A percentile compares a stretch with the other conserved stretches of the same genome.
Evolutionary conservation across 2,888 invertebrate genomes (phyloP).

Genomic region (Trichacis sp.): DNA sequence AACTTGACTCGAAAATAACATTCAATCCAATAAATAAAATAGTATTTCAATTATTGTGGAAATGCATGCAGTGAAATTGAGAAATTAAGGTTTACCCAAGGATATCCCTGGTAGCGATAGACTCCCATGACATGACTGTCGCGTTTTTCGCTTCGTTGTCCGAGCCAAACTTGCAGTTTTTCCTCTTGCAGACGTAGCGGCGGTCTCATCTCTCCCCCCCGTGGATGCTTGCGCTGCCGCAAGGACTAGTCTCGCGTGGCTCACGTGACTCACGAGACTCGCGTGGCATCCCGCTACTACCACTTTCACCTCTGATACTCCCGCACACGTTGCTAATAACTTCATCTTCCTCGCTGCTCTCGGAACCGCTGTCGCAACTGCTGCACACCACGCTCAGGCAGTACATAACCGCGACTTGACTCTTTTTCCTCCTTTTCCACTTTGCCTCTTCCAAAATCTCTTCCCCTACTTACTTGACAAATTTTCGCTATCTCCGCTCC

Average conservation of each 20-base stretch:
- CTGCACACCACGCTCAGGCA: slow-evolving; percentile 54
- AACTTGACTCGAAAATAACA: too few relatives aligned
- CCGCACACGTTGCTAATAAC: slow-evolving; percentile 27
- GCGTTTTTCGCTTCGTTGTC: slow-evolving; percentile 48
- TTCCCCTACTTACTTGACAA: too few relatives aligned
- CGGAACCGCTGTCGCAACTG: slow-evolving; percentile 38
- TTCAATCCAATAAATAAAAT: too few relatives aligned
- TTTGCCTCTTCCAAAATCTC: too few relatives aligned
- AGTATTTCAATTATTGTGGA: too few relatives aligned
- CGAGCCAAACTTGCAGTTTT: slow-evolving; percentile 30
- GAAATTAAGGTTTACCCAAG: slow-evolving; percentile 75
- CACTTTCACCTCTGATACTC: background rate
- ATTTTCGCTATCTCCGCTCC: too few relatives aligned
- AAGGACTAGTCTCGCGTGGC: slow-evolving; percentile 12
- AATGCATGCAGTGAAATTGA: too few relatives aligned
- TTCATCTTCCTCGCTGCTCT: slow-evolving; percentile 36
- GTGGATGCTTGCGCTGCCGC: slow-evolving; percentile 49
- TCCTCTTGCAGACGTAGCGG: slow-evolving; percentile 40
- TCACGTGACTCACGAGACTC: too few relatives aligned
- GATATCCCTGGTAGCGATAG: slow-evolving; percentile 84
- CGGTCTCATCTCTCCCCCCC: slow-evolving; percentile 55
- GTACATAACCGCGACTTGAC: slow-evolving; percentile 53
- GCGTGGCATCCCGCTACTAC: background rate
- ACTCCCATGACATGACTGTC: slow-evolving; percentile 86
- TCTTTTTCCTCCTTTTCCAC: too few relatives aligned